phyloP scores from a whole-genome alignment of 2,797 vertebrate species.

The Pachyuromys duprasi region DNA sequence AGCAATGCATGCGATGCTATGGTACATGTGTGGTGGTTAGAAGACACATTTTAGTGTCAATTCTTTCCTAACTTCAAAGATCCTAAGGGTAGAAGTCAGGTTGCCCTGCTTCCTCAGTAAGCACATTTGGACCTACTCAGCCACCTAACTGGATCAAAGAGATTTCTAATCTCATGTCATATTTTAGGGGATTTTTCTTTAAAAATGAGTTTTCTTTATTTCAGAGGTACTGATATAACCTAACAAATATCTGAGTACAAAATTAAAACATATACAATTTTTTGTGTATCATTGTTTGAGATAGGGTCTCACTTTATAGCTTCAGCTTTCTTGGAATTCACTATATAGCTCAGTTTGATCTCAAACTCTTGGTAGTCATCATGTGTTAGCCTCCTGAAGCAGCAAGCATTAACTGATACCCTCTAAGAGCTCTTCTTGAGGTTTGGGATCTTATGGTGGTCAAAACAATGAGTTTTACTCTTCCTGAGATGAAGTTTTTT shows the following conservation, averaged over 20 bases:
- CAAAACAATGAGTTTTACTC: background rate
- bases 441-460: background rate
- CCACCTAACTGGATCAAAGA: background rate
- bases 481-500: slow-evolving; percentile 1
- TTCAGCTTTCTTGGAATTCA: background rate
- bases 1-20: background rate
- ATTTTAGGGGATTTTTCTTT: background rate
- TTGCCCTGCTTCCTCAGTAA: background rate
- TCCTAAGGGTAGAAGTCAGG: background rate
- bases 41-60: background rate
- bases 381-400: background rate
- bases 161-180: background rate
- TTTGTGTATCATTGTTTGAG: background rate
- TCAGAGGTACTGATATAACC: background rate
- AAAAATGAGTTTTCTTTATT: background rate
- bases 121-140: background rate
- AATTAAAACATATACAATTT: background rate
- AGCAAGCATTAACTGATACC: background rate
- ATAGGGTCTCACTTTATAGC: background rate
- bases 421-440: background rate
- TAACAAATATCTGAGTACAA: background rate
- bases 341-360: background rate
- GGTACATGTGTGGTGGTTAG: background rate
- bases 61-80: background rate
- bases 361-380: background rate